Conservation (phyloP, 30 jellyfish, hydroid and myxozoan genomes). For the Cassiopea andromeda region DNA sequence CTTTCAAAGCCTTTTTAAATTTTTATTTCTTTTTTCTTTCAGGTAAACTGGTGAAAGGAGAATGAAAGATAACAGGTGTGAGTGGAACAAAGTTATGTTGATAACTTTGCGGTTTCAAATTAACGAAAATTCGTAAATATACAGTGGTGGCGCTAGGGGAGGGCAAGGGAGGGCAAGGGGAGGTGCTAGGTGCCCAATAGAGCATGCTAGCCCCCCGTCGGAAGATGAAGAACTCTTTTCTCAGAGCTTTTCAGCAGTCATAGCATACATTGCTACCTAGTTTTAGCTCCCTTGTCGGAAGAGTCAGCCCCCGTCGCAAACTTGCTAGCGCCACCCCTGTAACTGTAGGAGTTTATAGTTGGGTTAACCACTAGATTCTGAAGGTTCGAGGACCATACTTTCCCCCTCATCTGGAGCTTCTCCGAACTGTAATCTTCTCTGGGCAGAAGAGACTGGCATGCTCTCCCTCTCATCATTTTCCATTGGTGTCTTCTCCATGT, state of each 20-base stretch:
- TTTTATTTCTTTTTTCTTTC: no score
- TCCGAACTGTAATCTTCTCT: not conserved
- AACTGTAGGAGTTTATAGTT: not conserved
- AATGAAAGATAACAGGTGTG: no score
- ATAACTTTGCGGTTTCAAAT: no score
- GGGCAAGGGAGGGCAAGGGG: not conserved
- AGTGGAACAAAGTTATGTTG: no score
- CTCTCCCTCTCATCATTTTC: constrained; percentile 41
- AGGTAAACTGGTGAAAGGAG: no score
- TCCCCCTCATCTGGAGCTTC: not conserved
- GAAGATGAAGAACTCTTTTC: not conserved
- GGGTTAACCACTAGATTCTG: not conserved
- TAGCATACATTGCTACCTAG: not conserved
- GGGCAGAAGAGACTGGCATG: not conserved
- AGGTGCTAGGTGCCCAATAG: not conserved
- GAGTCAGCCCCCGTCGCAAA: no score
- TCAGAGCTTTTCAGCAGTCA: not conserved
- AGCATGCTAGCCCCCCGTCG: not conserved
- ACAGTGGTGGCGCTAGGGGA: no score
- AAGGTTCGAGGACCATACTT: not conserved
- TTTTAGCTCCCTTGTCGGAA: not conserved
- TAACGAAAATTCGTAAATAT: no score
- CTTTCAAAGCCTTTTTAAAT: no score
- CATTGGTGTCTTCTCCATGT: constrained; percentile 47
- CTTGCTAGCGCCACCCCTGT: not conserved